phyloP scores from a whole-genome alignment of 2,113 vertebrate genomes.

The Condylura cristata region DNA sequence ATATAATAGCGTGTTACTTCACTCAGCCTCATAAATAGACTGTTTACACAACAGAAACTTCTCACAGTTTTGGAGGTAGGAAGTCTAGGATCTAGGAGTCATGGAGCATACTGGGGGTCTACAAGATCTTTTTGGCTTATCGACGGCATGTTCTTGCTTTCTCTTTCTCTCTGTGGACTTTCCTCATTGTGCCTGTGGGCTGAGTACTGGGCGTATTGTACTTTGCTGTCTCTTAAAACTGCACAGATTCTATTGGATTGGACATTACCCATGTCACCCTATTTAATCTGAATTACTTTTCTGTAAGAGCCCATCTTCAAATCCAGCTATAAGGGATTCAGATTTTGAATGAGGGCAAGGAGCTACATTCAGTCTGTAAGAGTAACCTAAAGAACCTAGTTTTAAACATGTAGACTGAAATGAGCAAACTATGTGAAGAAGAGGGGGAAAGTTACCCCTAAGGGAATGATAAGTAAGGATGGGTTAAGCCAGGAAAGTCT shows the following conservation, averaged over 20 bases:
- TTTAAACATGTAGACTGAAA: neutral
- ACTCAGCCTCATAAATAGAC: neutral
- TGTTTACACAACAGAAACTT: too few species aligned
- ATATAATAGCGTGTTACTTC: neutral
- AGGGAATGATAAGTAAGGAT: neutral
- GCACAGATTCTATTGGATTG: neutral
- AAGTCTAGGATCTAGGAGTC: neutral
- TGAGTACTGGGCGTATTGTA: rapidly evolving
- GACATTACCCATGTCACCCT: neutral
- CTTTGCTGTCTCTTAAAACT: neutral
- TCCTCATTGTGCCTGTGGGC: neutral
- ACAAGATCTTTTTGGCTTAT: neutral
- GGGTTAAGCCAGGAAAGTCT: neutral
- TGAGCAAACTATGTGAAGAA: neutral
- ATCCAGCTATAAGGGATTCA: neutral
- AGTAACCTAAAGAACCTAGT: neutral
- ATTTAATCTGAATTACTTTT: neutral
- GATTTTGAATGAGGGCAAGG: neutral
- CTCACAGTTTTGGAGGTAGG: neutral
- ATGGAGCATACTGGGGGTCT: neutral
- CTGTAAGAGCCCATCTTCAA: neutral
- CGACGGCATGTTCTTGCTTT: neutral
- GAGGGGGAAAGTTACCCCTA: neutral
- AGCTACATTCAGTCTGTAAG: neutral
- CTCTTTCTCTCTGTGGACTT: neutral